Conservation (phyloP, 2,888 invertebrate species). For the Blomia tropicalis region DNA sequence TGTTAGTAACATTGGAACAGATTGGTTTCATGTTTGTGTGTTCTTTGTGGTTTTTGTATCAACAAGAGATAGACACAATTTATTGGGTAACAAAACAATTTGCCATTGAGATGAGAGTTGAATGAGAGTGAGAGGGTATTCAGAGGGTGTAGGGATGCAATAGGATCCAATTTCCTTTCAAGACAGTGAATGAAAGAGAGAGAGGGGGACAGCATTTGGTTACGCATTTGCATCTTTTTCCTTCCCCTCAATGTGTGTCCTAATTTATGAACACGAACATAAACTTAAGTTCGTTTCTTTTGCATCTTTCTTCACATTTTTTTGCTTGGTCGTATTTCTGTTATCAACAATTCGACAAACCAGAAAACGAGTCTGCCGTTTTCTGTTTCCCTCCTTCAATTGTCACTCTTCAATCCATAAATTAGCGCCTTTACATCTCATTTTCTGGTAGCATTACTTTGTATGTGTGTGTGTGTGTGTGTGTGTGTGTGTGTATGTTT, state of each 20-base stretch:
- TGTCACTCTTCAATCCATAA: no score
- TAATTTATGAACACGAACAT: not conserved
- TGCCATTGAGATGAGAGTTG: not conserved
- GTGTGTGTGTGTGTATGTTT: not conserved
- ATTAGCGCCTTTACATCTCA: slow-evolving; percentile 4
- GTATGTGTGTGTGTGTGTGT: not conserved
- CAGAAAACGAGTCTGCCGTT: not conserved
- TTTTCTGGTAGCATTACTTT: slow-evolving; percentile 1
- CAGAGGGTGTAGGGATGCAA: no score
- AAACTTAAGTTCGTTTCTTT: not conserved
- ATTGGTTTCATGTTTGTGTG: no score
- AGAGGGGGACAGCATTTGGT: not conserved
- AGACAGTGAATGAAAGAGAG: no score
- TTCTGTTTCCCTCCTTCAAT: not conserved
- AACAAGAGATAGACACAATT: no score
- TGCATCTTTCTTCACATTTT: not conserved
- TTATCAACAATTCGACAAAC: slow-evolving; percentile 1
- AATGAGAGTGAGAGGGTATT: no score
- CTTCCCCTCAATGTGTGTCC: not conserved
- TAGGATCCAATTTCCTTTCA: no score
- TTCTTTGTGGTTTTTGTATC: no score
- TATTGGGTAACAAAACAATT: slow-evolving; percentile 15
- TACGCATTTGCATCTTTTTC: not conserved
- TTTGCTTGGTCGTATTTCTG: slow-evolving; percentile 8
- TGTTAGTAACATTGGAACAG: no score